These are phyloP conservation scores for Congeria kusceri DNA, from an alignment of 2,888 invertebrate genomes.

Conservation along the genomic window DNA sequence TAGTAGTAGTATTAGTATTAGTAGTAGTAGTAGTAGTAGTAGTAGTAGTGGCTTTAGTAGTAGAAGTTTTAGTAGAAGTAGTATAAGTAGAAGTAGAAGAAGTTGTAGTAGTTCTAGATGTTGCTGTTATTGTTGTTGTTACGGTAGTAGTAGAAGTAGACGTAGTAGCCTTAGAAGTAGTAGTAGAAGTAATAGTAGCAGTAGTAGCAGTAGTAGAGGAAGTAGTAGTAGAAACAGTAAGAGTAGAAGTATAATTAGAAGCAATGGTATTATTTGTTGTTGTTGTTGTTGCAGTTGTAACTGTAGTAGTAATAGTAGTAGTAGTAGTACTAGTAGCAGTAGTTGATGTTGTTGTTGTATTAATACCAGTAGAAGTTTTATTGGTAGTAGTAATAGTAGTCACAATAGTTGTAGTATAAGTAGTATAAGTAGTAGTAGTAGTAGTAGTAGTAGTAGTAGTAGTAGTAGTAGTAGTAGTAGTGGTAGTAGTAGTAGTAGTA, in stretches of 20 bases:
- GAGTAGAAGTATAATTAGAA: constrained; percentile 23
- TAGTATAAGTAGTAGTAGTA: constrained; percentile 13
- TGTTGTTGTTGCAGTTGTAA: constrained; percentile 12
- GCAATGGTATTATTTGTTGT: constrained; percentile 13
- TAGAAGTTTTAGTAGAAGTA: no score
- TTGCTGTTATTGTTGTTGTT: no score
- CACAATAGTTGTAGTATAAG: constrained; percentile 15
- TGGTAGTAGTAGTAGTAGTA: constrained; percentile 26
- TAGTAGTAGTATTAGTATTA: no score
- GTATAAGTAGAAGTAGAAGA: no score
- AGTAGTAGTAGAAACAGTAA: constrained; percentile 14
- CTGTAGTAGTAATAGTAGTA: constrained; percentile 18
- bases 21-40: no score
- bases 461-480: constrained; percentile 13
- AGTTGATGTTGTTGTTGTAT: constrained; percentile 21
- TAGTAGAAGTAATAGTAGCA: constrained; percentile 22
- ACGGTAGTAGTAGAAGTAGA: constrained; percentile 1
- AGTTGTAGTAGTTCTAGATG: no score
- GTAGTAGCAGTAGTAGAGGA: not conserved
- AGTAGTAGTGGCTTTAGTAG: no score
- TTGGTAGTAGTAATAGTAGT: constrained; percentile 7
- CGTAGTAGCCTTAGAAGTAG: constrained; percentile 12
- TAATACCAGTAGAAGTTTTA: constrained; percentile 14
- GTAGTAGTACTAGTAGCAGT: constrained; percentile 25
- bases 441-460: constrained; percentile 15